phyloP scores from a whole-genome alignment of 2,888 invertebrate species.

The Drosophila cracens region DNA sequence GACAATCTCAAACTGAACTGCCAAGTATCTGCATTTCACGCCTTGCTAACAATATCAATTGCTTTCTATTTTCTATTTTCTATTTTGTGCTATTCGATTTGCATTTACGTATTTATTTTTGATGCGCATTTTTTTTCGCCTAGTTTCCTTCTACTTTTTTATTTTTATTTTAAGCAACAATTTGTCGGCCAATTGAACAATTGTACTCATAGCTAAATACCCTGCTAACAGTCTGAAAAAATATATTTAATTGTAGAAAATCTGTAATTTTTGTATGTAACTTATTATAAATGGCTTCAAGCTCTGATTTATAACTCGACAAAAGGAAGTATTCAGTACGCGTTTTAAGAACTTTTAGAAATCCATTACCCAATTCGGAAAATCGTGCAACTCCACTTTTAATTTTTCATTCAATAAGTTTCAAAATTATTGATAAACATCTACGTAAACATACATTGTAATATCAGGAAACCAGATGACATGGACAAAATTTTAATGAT shows the following conservation, averaged over 20 bases:
- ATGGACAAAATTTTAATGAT: not conserved
- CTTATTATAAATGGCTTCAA: not conserved
- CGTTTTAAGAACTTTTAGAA: not conserved
- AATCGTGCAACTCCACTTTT: not conserved
- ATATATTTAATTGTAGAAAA: not conserved
- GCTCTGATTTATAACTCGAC: not conserved
- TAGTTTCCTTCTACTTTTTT: conserved; percentile 43
- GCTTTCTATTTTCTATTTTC: conserved; percentile 78
- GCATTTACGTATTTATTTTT: conserved; percentile 72
- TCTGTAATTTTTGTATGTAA: not conserved
- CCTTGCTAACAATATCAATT: conserved; percentile 70
- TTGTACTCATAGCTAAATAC: conserved; percentile 13
- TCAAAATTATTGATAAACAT: not conserved
- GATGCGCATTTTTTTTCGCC: conserved; percentile 52
- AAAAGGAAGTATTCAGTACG: not conserved
- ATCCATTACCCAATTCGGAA: not conserved
- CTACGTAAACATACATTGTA: not conserved
- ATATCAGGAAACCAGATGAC: not conserved
- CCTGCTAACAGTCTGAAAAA: conserved; percentile 13
- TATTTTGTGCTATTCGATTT: conserved; percentile 77
- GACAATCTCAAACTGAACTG: conserved; percentile 72
- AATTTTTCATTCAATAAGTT: not conserved
- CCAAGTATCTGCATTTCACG: conserved; percentile 66
- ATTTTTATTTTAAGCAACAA: conserved; percentile 41
- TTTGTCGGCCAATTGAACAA: conserved; percentile 2